Conservation (phyloP, 1,140 invertebrate genomes). For the Popillia japonica region DNA sequence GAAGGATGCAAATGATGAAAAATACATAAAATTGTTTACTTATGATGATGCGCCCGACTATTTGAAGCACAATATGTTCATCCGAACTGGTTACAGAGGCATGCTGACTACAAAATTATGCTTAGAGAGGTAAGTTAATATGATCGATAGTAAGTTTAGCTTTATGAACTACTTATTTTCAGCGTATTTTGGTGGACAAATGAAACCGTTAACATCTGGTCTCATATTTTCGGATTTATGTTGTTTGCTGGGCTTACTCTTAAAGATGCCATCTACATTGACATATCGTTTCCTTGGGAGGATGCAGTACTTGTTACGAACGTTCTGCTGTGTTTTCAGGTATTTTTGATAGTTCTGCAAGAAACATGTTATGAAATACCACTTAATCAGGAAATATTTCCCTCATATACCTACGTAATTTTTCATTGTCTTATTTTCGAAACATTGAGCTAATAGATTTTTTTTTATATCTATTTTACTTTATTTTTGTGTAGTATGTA, state of each 20-base stretch:
- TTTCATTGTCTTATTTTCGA: no score
- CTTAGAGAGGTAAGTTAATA: constrained; percentile 76
- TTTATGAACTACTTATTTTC: constrained; percentile 55
- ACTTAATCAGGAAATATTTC: no score
- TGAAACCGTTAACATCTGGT: constrained; percentile 98
- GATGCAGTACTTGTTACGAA: constrained; percentile 88
- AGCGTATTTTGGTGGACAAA: constrained; percentile 97
- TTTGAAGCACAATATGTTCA: constrained; percentile 74
- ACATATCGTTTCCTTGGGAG: constrained; percentile 76
- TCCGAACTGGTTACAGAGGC: constrained; percentile 76
- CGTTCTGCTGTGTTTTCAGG: constrained; percentile 87
- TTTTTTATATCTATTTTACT: no score
- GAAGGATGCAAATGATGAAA: constrained; percentile 45
- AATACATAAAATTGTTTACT: constrained; percentile 61
- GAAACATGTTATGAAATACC: no score
- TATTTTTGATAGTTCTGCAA: constrained; percentile 60
- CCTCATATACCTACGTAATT: no score
- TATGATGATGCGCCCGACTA: constrained; percentile 80
- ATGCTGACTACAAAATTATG: constrained; percentile 82
- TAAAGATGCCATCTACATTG: constrained; percentile 82
- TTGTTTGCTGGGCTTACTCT: constrained; percentile 85
- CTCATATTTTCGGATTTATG: constrained; percentile 91
- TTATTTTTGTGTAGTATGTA: no score
- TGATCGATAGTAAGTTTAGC: not conserved
- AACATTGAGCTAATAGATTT: no score